phyloP scores from a whole-genome alignment of 2,797 vertebrate species.

The Chaunax sp. region DNA sequence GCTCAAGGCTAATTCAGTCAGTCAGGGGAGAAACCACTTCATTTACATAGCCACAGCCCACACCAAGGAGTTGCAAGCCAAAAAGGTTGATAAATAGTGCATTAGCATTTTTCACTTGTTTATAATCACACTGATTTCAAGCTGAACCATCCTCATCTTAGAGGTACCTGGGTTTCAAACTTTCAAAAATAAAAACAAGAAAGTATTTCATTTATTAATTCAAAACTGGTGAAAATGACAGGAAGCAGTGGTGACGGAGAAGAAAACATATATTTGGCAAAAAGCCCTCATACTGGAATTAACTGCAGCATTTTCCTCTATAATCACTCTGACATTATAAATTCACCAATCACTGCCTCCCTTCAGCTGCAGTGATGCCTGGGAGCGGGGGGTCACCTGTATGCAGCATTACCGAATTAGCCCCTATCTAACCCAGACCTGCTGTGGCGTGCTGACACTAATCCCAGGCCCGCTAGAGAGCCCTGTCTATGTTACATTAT shows the following conservation, averaged over 20 bases:
- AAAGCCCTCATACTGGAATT: conserved; percentile 31
- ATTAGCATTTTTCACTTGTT: neutral
- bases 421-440: conserved; percentile 87
- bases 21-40: neutral
- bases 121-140: neutral
- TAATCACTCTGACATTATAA: conserved; percentile 71
- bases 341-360: conserved; percentile 70
- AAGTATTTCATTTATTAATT: conserved; percentile 22
- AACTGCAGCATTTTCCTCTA: conserved; percentile 38
- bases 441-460: conserved; percentile 82
- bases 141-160: neutral
- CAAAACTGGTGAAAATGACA: conserved; percentile 8
- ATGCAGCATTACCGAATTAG: conserved; percentile 84
- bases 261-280: conserved; percentile 48
- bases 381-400: conserved; percentile 83
- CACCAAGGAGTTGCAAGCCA: neutral
- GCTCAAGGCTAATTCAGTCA: conserved; percentile 6
- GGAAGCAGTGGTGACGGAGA: conserved; percentile 17
- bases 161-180: neutral
- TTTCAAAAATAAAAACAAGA: conserved; percentile 9
- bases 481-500: conserved; percentile 83
- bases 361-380: conserved; percentile 70
- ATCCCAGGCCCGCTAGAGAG: conserved; percentile 80
- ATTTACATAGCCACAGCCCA: neutral
- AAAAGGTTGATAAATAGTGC: neutral